Base-by-base conservation (phyloP, 2,797 vertebrate genomes). In the Acipenser oxyrinchus region DNA sequence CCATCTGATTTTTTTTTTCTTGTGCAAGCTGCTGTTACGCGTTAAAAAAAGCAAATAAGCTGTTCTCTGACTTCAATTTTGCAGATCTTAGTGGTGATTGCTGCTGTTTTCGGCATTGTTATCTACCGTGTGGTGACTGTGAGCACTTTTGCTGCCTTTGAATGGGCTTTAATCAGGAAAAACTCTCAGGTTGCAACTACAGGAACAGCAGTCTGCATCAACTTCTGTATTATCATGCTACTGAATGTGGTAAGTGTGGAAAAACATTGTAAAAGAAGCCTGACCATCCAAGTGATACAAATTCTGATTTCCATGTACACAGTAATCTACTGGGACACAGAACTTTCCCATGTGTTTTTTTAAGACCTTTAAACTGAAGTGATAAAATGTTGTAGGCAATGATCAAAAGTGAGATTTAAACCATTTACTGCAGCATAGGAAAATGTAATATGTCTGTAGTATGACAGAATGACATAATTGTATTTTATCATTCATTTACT, bases 101-200 rank as follows among this genome's bases (percentile, higher is more conserved):
- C 93, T 2, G 93, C 94, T 0, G 94, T 96, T 71, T 96, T 96
- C 2, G 94, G 93, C 74, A 95, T 96, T 49, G 93, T 96, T 80
- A 95, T 96, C 77, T 96, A 96, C 78, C 91, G 94, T 4, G 94
- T 95, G 74, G 93, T 96, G 87, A 96, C 93, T 6, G 93, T 96
- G 82, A 95, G 94, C 88, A 95, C 93, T 73, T 96, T 96, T 1
- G 93, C 94, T 55, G 93, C 94, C 75, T 96, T 96, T 66, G 93
- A 94, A 81, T 96, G 94, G 94, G 93, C 93, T 10, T 85, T 96
- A 76, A 96, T 96, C 87, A 91, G 93, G 83, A 95, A 95, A 82
- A 95, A 96, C 78, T 96, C 94, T 88, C 94, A 95, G 91, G 92
- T 96, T 76, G 94, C 93, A 51, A 95, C 94, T 70, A 95, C 94